A percentile compares a stretch with the other conserved stretches of the same genome.
Conservation (phyloP, 1,140 invertebrate genomes). For the Octopus sinensis region DNA sequence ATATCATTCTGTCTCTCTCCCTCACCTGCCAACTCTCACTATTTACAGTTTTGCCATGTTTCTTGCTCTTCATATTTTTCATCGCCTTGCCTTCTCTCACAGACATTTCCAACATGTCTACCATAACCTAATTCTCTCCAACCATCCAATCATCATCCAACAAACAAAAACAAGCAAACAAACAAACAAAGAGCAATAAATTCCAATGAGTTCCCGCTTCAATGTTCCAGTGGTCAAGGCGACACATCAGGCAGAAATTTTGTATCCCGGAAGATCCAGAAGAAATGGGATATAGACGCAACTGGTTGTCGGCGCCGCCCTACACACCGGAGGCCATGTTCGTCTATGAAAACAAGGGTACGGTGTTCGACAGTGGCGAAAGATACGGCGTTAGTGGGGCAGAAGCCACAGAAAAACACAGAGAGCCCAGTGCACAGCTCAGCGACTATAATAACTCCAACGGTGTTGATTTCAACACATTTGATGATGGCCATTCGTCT, state of each 20-base stretch:
- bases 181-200: no score
- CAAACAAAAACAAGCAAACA: no score
- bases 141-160: no score
- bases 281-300: conserved; percentile 28
- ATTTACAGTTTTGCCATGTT: no score
- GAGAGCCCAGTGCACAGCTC: not conserved
- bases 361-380: not conserved
- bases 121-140: no score
- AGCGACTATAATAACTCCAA: not conserved
- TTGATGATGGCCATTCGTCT: not conserved
- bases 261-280: conserved; percentile 27
- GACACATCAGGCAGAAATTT: conserved; percentile 28
- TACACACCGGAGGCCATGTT: not conserved
- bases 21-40: no score
- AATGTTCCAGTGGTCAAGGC: conserved; percentile 26
- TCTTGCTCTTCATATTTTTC: no score
- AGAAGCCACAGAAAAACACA: not conserved
- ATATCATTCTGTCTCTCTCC: no score
- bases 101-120: no score
- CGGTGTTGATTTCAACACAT: not conserved
- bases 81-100: no score
- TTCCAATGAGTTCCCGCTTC: no score
- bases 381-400: not conserved
- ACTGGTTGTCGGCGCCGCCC: conserved; percentile 19
- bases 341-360: conserved; percentile 1